Evolutionary conservation across 1,140 invertebrate genomes (phyloP).

Genomic region (Ooceraea biroi): DNA sequence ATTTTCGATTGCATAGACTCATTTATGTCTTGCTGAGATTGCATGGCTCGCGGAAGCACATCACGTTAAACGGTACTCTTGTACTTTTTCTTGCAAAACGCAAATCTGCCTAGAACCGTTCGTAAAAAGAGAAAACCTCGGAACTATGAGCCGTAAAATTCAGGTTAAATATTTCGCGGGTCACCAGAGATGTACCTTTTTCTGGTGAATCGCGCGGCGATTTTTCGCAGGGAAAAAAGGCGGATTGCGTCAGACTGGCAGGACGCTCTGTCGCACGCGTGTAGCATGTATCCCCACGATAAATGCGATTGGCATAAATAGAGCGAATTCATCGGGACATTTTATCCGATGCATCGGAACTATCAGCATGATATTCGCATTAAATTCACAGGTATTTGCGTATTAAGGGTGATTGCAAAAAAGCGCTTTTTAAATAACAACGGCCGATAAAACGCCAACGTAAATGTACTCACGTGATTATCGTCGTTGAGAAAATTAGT

Average conservation of each 20-base stretch:
- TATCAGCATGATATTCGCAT: slow-evolving; percentile 2
- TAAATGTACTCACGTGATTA: neutral
- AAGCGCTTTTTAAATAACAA: slow-evolving; percentile 11
- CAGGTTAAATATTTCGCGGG: slow-evolving; percentile 15
- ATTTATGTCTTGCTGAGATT: neutral
- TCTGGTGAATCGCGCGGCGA: slow-evolving; percentile 8
- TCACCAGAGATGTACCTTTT: slow-evolving; percentile 8
- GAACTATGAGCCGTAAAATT: slow-evolving; percentile 11
- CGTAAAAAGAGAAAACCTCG: neutral
- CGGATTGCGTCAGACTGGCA: neutral
- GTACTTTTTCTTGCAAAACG: slow-evolving; percentile 53
- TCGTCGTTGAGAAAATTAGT: slow-evolving; percentile 24
- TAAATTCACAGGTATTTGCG: neutral
- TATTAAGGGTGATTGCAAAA: neutral
- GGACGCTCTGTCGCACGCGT: neutral
- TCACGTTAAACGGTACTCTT: slow-evolving; percentile 42
- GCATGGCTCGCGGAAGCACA: neutral
- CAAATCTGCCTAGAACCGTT: slow-evolving; percentile 10
- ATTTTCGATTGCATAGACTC: slow-evolving; percentile 1
- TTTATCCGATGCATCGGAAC: neutral
- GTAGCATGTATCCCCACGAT: neutral
- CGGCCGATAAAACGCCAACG: neutral
- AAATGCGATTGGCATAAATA: slow-evolving; percentile 18
- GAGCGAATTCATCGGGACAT: neutral
- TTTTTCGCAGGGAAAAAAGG: slow-evolving; percentile 10